Conservation (phyloP, 2,888 invertebrate genomes). For the Cartodere bifasciata region DNA sequence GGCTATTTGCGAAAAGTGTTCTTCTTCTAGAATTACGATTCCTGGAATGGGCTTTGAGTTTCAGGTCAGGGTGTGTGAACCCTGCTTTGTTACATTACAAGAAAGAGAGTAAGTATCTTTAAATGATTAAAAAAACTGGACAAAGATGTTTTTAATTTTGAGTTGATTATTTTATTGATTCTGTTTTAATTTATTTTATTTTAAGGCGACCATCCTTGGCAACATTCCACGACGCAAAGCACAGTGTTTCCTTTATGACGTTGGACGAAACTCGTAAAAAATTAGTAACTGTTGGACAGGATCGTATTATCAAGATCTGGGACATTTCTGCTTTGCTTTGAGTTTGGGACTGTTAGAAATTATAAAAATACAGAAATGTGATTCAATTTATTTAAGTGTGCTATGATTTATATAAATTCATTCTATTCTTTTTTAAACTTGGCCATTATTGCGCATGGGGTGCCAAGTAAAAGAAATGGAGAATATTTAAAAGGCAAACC, state of each 20-base stretch:
- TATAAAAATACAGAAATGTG: constrained; percentile 28
- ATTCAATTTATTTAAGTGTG: constrained; percentile 28
- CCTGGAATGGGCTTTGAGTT: constrained; percentile 98
- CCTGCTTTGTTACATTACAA: constrained; percentile 71
- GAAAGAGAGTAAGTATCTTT: constrained; percentile 66
- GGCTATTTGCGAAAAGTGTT: constrained; percentile 90
- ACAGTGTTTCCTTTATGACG: constrained; percentile 77
- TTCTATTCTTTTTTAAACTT: too few relatives aligned
- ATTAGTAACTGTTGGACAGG: constrained; percentile 87
- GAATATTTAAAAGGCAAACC: too few relatives aligned
- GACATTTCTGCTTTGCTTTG: constrained; percentile 53
- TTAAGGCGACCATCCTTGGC: constrained; percentile 88
- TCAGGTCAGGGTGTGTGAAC: constrained; percentile 89
- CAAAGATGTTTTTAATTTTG: constrained; percentile 1
- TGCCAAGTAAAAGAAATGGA: too few relatives aligned
- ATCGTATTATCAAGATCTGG: constrained; percentile 90
- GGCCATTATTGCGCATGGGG: too few relatives aligned
- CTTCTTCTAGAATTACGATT: constrained; percentile 74
- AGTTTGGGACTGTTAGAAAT: constrained; percentile 15
- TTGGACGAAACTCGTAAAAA: constrained; percentile 80
- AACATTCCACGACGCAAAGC: constrained; percentile 90
- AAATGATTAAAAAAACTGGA: background rate
- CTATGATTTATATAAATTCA: constrained; percentile 27
- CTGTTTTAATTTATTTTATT: constrained; percentile 3
- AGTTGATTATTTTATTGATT: background rate